Conservation (phyloP, 2,113 vertebrate genomes). For the Parotia lawesii region DNA sequence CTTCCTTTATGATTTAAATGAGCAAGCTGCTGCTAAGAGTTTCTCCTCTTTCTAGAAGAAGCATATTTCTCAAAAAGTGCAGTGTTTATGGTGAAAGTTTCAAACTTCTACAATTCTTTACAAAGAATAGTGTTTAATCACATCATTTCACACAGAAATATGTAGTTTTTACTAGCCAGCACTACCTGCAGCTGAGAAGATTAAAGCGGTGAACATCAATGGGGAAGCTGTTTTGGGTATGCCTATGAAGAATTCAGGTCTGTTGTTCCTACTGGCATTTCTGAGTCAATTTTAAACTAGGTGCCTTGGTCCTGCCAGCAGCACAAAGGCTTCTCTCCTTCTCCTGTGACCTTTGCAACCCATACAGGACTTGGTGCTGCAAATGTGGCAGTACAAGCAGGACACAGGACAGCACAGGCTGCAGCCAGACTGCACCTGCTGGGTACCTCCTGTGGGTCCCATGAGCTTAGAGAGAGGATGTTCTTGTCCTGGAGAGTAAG, state of each 20-base stretch:
- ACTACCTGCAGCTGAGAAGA: neutral
- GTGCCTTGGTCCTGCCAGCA: neutral
- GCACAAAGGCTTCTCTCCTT: neutral
- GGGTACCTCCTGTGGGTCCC: neutral
- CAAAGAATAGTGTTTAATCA: neutral
- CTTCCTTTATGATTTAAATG: neutral
- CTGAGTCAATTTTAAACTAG: neutral
- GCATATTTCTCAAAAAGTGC: neutral
- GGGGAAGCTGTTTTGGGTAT: neutral
- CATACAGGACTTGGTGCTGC: neutral
- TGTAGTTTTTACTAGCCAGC: accelerated
- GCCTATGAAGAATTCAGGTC: neutral
- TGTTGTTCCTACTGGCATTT: neutral
- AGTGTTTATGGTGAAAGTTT: neutral
- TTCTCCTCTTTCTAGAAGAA: neutral
- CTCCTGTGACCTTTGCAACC: neutral
- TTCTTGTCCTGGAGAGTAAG: neutral
- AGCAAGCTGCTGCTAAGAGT: neutral
- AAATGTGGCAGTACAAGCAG: neutral
- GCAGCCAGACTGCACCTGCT: accelerated
- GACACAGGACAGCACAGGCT: neutral
- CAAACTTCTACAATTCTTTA: neutral
- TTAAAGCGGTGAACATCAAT: neutral
- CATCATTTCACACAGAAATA: neutral
- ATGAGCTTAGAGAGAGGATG: neutral